Evolutionary conservation across 2,113 vertebrate genomes (phyloP).

Genomic region (Lathamus discolor): DNA sequence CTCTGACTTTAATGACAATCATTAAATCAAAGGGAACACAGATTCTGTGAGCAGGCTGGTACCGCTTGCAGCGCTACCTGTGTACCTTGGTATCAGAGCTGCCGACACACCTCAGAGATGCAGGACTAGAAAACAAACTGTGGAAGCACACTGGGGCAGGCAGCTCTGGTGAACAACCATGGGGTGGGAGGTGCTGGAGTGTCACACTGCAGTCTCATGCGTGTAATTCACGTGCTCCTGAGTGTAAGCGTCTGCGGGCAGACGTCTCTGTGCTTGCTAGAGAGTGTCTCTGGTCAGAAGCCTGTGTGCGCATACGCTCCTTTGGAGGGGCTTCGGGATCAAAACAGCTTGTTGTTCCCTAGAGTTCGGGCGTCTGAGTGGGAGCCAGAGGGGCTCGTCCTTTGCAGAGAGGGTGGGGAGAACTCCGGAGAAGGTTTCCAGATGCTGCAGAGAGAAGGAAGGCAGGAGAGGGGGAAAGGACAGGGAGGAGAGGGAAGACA

Average conservation of each 20-base stretch:
- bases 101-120: background rate
- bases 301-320: background rate
- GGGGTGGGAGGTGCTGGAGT: slow-evolving; percentile 46
- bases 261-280: background rate
- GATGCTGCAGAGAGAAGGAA: slow-evolving; percentile 74
- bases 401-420: slow-evolving; percentile 69
- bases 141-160: background rate
- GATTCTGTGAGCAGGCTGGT: background rate
- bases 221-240: background rate
- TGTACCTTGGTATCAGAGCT: background rate
- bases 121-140: background rate
- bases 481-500: background rate
- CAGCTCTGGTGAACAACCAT: background rate
- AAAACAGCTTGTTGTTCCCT: slow-evolving; percentile 60
- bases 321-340: background rate
- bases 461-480: background rate
- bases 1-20: slow-evolving; percentile 48
- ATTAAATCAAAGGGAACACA: slow-evolving; percentile 34
- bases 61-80: background rate
- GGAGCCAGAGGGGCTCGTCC: slow-evolving; percentile 89
- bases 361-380: slow-evolving; percentile 90
- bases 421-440: slow-evolving; percentile 61
- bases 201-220: slow-evolving; percentile 39
- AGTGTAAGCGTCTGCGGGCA: background rate
- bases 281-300: slow-evolving; percentile 16